These are phyloP conservation scores for Microplitis deprimator DNA, from an alignment of 2,888 invertebrate genomes.

Conservation along the genomic window DNA sequence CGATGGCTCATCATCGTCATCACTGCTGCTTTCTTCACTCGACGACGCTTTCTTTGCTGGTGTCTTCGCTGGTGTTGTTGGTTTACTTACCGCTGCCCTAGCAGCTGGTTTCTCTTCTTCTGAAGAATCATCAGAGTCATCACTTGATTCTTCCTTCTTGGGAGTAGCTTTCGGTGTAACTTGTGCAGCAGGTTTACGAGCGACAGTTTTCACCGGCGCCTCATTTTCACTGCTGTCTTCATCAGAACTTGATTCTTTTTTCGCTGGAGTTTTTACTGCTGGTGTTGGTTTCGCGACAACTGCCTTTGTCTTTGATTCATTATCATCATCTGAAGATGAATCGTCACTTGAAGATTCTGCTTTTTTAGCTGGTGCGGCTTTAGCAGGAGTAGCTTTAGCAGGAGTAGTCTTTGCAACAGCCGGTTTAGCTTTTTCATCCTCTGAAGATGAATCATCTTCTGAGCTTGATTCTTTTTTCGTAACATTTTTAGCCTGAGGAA, in stretches of 20 bases:
- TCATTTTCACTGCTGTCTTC: conserved; percentile 51
- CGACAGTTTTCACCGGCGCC: conserved; percentile 44
- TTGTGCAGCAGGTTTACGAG: conserved; percentile 47
- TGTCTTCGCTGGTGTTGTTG: conserved; percentile 34
- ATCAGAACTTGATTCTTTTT: conserved; percentile 49
- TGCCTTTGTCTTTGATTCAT: conserved; percentile 50
- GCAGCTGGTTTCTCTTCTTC: conserved; percentile 60
- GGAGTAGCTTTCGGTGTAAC: conserved; percentile 25
- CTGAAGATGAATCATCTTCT: conserved; percentile 65
- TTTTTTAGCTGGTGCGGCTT: conserved; percentile 48
- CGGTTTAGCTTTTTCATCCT: conserved; percentile 56
- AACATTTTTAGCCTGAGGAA: conserved; percentile 41
- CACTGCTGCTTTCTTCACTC: conserved; percentile 54
- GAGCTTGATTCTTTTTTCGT: conserved; percentile 68
- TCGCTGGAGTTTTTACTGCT: conserved; percentile 51
- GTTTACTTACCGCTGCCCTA: conserved; percentile 51
- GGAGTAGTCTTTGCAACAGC: conserved; percentile 48
- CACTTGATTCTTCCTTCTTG: conserved; percentile 63
- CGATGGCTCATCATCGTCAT: conserved; percentile 41
- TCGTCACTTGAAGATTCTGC: conserved; percentile 57
- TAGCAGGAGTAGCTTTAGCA: conserved; percentile 41
- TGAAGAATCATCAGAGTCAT: conserved; percentile 59
- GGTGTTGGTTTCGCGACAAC: conserved; percentile 50
- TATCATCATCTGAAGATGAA: conserved; percentile 67
- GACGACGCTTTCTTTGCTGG: conserved; percentile 47